A percentile compares a stretch with the other conserved stretches of the same genome.
These are phyloP conservation scores for Passerculus sandwichensis DNA, from an alignment of 2,797 vertebrate species.

Conservation along the genomic window DNA sequence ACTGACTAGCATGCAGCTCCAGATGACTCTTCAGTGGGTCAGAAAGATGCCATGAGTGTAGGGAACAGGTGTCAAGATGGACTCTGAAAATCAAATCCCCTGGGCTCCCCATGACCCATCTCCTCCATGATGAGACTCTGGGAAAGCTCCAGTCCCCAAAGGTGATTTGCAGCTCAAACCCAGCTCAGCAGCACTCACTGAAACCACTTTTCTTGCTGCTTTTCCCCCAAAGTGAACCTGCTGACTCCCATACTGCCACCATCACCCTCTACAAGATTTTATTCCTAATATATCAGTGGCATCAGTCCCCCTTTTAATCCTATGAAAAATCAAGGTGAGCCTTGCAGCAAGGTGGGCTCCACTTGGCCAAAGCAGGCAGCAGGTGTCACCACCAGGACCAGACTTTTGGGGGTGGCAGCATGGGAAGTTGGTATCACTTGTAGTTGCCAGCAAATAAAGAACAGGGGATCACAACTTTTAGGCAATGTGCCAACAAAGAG, in stretches of 20 bases:
- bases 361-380: not conserved
- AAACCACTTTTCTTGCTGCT: not conserved
- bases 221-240: not conserved
- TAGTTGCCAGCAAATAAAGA: not conserved
- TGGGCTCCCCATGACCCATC: not conserved
- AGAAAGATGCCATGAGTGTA: rapidly evolving
- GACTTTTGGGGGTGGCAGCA: not conserved
- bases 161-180: not conserved
- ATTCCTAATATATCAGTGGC: not conserved
- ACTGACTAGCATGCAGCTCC: not conserved
- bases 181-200: not conserved
- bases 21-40: rapidly evolving
- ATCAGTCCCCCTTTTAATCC: not conserved
- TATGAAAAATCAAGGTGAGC: not conserved
- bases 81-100: not conserved
- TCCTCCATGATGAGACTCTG: rapidly evolving
- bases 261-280: not conserved
- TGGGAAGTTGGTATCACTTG: not conserved
- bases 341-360: not conserved
- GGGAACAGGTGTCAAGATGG: not conserved
- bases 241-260: not conserved
- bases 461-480: not conserved
- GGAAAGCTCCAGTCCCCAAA: not conserved
- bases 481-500: not conserved
- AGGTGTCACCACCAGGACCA: not conserved